Evolutionary conservation across 2,113 vertebrate genomes (phyloP).

Genomic region (Cariama cristata): DNA sequence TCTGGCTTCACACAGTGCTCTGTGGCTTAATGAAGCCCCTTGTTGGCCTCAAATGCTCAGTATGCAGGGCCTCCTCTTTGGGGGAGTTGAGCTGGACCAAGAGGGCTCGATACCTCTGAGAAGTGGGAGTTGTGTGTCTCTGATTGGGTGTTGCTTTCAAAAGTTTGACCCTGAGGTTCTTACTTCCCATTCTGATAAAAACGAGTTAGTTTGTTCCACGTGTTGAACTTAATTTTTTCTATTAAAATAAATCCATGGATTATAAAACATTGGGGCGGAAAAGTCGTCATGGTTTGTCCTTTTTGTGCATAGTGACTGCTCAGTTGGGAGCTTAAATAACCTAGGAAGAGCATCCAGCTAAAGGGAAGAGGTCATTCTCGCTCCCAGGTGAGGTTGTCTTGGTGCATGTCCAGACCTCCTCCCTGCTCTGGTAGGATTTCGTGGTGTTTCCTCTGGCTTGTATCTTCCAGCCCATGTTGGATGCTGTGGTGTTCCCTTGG

Average conservation of each 20-base stretch:
- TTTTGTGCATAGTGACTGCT: background rate
- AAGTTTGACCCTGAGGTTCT: background rate
- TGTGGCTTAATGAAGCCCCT: background rate
- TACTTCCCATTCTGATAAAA: background rate
- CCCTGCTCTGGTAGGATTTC: rapidly evolving
- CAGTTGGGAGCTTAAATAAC: background rate
- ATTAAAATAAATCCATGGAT: background rate
- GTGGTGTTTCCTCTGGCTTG: background rate
- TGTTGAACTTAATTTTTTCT: background rate
- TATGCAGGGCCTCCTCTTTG: background rate
- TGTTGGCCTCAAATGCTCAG: rapidly evolving
- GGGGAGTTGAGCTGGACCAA: background rate
- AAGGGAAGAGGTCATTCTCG: rapidly evolving
- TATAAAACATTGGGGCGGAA: background rate
- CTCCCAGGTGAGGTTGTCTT: background rate
- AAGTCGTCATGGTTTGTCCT: background rate
- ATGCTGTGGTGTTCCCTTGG: background rate
- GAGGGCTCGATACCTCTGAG: background rate
- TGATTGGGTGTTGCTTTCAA: background rate
- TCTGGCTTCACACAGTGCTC: background rate
- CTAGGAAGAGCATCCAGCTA: background rate
- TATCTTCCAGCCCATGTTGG: background rate
- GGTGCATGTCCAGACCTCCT: background rate
- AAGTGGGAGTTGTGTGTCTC: rapidly evolving
- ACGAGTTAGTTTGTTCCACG: background rate